A percentile compares a stretch with the other conserved stretches of the same genome.
Conservation (phyloP, 2,113 vertebrate genomes). For the Equus przewalskii region DNA sequence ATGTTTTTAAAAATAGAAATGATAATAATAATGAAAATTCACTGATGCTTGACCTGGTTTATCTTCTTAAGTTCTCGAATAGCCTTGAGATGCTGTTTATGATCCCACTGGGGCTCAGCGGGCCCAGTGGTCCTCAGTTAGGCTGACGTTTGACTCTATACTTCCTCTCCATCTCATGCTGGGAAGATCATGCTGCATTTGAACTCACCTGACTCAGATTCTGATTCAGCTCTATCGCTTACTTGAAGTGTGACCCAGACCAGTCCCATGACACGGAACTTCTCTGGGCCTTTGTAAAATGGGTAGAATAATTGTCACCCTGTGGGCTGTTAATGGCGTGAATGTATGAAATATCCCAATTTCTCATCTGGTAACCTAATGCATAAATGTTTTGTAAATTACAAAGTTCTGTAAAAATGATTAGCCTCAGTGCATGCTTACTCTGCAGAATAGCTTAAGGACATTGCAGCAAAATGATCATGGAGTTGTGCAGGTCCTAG, state of each 20-base stretch:
- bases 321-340: not conserved
- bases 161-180: rapidly evolving
- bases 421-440: not conserved
- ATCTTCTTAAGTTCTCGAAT: not conserved
- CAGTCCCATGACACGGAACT: not conserved
- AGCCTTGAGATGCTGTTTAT: not conserved
- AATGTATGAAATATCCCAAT: not conserved
- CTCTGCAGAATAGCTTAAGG: not conserved
- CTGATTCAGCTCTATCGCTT: not conserved
- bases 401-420: not conserved
- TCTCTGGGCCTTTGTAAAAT: not conserved
- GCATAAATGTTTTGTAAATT: constrained; percentile 47
- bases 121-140: too few species aligned
- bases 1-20: not conserved
- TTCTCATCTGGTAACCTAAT: not conserved
- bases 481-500: not conserved
- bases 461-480: not conserved
- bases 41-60: too few species aligned
- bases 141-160: not conserved
- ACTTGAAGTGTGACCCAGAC: not conserved
- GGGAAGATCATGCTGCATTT: rapidly evolving
- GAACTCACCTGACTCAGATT: not conserved
- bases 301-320: not conserved
- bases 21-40: not conserved
- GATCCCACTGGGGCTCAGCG: not conserved